Percentiles rank a stretch among this genome's conserved stretches.
Evolutionary conservation across 2,797 vertebrate genomes (phyloP).

Genomic region (Neostethus bicornis): DNA sequence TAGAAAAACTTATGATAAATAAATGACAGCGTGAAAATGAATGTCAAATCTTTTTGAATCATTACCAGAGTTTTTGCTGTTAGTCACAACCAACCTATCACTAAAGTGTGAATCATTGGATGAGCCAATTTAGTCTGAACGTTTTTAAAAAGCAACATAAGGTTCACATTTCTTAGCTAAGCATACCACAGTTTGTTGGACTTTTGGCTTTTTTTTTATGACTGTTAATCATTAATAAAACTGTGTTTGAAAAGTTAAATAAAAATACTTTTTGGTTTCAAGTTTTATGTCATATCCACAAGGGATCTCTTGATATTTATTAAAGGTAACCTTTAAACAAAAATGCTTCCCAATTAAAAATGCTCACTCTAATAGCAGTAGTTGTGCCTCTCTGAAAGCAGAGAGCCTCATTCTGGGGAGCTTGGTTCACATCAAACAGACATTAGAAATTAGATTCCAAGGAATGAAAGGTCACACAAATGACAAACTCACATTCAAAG

Average conservation of each 20-base stretch:
- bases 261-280: too few relatives aligned
- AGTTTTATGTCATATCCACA: background rate
- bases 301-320: constrained; percentile 1
- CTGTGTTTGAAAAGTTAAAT: too few relatives aligned
- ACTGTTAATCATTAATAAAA: background rate
- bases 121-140: background rate
- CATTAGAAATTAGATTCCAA: constrained; percentile 33
- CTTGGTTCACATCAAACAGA: constrained; percentile 27
- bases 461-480: constrained; percentile 14
- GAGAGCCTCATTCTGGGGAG: constrained; percentile 6
- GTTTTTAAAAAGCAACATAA: background rate
- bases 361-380: constrained; percentile 1
- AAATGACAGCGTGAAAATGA: constrained; percentile 1
- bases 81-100: background rate
- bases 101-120: background rate
- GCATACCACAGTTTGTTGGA: background rate
- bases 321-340: constrained; percentile 36
- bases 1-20: constrained; percentile 7
- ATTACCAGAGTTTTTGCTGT: constrained; percentile 4
- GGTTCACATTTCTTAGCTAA: background rate
- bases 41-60: constrained; percentile 2
- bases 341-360: constrained; percentile 24
- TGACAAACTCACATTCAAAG: constrained; percentile 6
- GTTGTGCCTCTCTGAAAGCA: constrained; percentile 26
- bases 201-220: background rate